Evolutionary conservation across 2,797 vertebrate genomes (phyloP).

Genomic region (Intellagama lesueurii): DNA sequence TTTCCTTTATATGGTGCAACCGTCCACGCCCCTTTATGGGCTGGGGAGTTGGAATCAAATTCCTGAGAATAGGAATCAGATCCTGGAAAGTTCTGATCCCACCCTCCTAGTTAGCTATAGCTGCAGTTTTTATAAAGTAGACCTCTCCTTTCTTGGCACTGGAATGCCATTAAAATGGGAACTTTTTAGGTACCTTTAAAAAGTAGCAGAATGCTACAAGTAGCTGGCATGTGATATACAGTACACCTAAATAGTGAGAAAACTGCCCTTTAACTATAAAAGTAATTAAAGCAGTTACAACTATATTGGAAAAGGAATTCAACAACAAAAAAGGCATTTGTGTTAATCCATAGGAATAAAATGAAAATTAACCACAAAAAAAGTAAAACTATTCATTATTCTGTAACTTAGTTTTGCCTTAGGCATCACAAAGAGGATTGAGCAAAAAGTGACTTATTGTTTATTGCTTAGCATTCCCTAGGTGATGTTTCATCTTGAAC

Average conservation of each 20-base stretch:
- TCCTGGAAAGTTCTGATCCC: background rate
- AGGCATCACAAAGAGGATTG: too few relatives aligned
- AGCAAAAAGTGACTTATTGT: too few relatives aligned
- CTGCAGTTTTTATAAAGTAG: background rate
- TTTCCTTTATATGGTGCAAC: background rate
- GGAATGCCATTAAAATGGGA: background rate
- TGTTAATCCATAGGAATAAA: too few relatives aligned
- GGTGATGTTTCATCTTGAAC: background rate
- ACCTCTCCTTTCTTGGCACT: background rate
- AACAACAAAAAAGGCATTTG: too few relatives aligned
- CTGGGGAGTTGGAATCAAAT: background rate
- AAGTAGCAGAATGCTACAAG: background rate
- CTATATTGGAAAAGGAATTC: too few relatives aligned
- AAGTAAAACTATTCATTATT: too few relatives aligned
- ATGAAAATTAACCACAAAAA: too few relatives aligned
- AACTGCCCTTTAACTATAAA: background rate
- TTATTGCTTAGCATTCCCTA: too few relatives aligned
- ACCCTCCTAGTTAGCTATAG: background rate
- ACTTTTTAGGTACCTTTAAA: background rate
- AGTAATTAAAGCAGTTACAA: too few relatives aligned
- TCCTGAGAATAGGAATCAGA: background rate
- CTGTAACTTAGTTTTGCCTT: too few relatives aligned
- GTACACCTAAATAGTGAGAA: background rate
- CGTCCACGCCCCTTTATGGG: background rate
- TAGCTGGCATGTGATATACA: background rate